Percentiles rank a stretch among this genome's conserved stretches.
phyloP scores from a whole-genome alignment of 2,797 vertebrate species.

The Microctenopoma lineatum region DNA sequence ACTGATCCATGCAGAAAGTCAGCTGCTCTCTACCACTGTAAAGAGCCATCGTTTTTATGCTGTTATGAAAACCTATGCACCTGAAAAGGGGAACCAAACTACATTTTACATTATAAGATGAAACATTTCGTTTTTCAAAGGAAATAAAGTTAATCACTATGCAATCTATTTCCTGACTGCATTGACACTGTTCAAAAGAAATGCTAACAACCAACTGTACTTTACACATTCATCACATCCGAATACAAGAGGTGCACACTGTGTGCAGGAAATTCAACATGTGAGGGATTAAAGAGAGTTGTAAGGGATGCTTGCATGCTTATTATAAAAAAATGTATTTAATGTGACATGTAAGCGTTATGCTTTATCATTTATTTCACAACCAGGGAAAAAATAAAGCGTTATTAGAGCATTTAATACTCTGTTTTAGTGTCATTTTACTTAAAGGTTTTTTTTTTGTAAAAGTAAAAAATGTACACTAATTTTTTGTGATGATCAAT shows the following conservation, averaged over 20 bases:
- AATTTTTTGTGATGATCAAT: background rate
- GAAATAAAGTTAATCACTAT: background rate
- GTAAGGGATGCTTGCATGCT: background rate
- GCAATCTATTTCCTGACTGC: background rate
- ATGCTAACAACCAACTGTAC: background rate
- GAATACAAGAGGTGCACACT: background rate
- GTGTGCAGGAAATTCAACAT: background rate
- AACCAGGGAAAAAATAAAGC: background rate
- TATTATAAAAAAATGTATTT: background rate
- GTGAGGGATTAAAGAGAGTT: background rate
- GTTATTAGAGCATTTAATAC: background rate
- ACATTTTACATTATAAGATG: background rate
- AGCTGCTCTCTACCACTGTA: no score
- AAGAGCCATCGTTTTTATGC: background rate
- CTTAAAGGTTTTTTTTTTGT: no score
- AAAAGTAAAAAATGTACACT: no score
- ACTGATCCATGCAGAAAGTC: no score
- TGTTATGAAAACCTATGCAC: background rate
- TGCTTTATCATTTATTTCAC: background rate
- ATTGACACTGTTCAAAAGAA: slow-evolving; percentile 2
- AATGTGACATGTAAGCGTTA: fast-evolving
- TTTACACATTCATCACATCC: background rate
- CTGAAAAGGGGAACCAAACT: background rate
- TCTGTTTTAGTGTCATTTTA: no score
- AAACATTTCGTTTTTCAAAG: no score